Evolutionary conservation across 1,140 invertebrate genomes (phyloP).

Genomic region (Microplitis mediator): DNA sequence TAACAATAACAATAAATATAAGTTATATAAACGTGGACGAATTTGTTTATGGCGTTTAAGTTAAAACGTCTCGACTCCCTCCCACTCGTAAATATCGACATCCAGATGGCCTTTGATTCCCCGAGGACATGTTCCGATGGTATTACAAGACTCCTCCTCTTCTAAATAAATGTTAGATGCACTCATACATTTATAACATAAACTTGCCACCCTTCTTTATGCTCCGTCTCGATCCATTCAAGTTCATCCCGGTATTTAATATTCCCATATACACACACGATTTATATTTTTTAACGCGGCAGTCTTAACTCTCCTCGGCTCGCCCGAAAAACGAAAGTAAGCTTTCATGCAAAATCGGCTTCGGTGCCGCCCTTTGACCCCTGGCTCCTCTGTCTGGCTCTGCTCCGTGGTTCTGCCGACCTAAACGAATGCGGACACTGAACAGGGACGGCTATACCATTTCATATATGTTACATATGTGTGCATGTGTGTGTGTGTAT

Average conservation of each 20-base stretch:
- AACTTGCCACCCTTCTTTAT: no score
- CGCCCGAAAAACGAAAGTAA: slow-evolving; percentile 50
- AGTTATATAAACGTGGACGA: no score
- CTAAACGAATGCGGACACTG: not conserved
- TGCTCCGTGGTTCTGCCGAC: no score
- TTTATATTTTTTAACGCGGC: not conserved
- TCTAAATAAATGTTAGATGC: not conserved
- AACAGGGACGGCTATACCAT: not conserved
- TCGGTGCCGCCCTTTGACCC: slow-evolving; percentile 50
- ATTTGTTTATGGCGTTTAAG: no score
- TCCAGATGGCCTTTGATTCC: not conserved
- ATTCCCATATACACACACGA: not conserved
- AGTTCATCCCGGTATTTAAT: no score
- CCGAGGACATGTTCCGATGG: no score
- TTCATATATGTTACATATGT: no score
- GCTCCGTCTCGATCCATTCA: no score
- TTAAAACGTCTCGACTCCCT: not conserved
- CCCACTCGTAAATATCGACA: slow-evolving; percentile 1
- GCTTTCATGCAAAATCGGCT: slow-evolving; percentile 48
- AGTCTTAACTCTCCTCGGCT: slow-evolving; percentile 12
- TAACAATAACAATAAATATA: no score
- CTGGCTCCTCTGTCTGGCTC: slow-evolving; percentile 41
- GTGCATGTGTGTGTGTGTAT: no score
- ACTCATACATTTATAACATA: not conserved
- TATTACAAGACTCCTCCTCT: no score